Evolutionary conservation across 1,140 invertebrate species (phyloP).

Genomic region (Calliphora vicina): DNA sequence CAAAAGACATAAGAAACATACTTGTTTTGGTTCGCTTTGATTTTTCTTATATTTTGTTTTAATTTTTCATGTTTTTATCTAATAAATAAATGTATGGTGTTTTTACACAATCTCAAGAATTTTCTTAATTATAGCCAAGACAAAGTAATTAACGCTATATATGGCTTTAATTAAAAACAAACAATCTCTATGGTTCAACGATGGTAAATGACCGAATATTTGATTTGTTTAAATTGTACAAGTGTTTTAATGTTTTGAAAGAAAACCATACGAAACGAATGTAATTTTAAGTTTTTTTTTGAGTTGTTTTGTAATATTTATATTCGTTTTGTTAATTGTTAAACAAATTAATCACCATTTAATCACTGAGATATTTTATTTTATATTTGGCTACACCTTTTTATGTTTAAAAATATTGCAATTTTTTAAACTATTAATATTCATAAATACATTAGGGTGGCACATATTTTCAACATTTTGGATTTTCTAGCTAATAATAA

Average conservation of each 20-base stretch:
- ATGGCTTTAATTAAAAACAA: background rate
- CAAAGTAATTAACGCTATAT: background rate
- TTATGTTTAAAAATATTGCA: no score
- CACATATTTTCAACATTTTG: no score
- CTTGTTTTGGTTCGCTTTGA: constrained; percentile 1
- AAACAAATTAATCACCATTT: no score
- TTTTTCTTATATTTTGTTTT: background rate
- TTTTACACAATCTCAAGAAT: background rate
- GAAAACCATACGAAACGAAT: background rate
- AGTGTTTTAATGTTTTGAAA: background rate
- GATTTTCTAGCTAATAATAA: no score
- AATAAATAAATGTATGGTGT: background rate
- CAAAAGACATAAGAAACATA: constrained; percentile 28
- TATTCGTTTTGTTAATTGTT: no score
- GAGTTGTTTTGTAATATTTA: no score
- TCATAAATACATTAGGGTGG: no score
- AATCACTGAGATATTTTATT: no score
- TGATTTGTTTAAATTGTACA: no score
- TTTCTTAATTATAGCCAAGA: background rate
- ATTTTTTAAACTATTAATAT: no score
- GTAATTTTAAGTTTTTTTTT: no score
- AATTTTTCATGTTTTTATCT: background rate
- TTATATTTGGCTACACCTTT: no score
- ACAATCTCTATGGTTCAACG: background rate
- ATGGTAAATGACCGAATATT: background rate